phyloP scores from a whole-genome alignment of 2,888 invertebrate species.

The Tachystola acroxantha region DNA sequence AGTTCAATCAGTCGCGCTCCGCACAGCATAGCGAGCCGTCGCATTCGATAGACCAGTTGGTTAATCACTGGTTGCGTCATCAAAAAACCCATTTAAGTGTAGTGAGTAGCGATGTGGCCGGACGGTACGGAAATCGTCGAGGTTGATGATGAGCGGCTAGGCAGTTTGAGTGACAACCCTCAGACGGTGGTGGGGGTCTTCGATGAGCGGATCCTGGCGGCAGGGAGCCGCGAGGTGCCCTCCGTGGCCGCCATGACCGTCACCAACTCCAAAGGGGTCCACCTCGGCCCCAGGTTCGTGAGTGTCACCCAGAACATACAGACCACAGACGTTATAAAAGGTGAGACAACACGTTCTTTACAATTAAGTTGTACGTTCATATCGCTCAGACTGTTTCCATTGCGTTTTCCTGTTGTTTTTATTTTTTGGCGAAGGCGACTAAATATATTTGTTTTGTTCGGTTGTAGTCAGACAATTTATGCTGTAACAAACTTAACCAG shows the following conservation, averaged over 20 bases:
- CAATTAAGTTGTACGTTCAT: no score
- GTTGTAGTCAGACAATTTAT: not conserved
- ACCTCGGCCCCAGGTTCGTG: constrained; percentile 59
- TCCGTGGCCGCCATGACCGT: constrained; percentile 45
- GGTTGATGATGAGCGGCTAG: constrained; percentile 20
- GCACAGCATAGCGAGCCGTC: constrained; percentile 30
- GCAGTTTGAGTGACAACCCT: constrained; percentile 27
- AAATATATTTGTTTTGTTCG: not conserved
- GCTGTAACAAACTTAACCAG: no score
- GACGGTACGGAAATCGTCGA: constrained; percentile 25
- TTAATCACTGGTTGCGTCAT: constrained; percentile 24
- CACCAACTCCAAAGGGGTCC: constrained; percentile 48
- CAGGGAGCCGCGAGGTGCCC: constrained; percentile 29
- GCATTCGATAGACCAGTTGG: constrained; percentile 23
- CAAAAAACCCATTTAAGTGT: constrained; percentile 18
- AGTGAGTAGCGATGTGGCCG: constrained; percentile 34
- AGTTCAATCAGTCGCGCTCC: constrained; percentile 44
- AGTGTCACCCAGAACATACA: constrained; percentile 59
- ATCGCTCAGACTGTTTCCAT: not conserved
- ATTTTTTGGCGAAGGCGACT: not conserved
- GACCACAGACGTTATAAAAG: constrained; percentile 59
- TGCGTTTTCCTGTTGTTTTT: not conserved
- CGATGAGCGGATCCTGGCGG: constrained; percentile 28
- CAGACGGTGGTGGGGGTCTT: constrained; percentile 45
- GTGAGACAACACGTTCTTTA: constrained; percentile 32